These are phyloP conservation scores for Parochlus steinenii DNA, from an alignment of 2,888 invertebrate species.

Conservation along the genomic window DNA sequence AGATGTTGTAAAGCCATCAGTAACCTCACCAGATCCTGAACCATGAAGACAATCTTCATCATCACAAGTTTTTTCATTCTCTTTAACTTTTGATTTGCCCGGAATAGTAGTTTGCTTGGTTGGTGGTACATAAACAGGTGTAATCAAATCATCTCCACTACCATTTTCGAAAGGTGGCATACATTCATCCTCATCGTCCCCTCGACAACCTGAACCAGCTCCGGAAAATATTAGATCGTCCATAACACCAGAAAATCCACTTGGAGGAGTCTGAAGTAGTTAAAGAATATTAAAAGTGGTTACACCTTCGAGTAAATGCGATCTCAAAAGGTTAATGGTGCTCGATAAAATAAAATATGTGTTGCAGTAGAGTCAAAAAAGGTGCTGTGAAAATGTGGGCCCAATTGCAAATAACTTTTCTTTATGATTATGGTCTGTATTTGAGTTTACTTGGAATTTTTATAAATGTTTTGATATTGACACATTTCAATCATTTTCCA, in stretches of 20 bases:
- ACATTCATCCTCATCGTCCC: slow-evolving; percentile 87
- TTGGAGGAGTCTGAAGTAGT: slow-evolving; percentile 56
- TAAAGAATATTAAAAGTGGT: not conserved
- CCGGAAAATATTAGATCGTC: slow-evolving; percentile 88
- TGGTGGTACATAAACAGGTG: slow-evolving; percentile 78
- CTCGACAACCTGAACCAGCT: slow-evolving; percentile 78
- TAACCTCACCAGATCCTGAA: slow-evolving; percentile 58
- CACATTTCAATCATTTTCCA: not conserved
- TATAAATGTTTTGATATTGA: not conserved
- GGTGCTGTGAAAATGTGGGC: too few species aligned
- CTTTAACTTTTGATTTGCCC: slow-evolving; percentile 16
- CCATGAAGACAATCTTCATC: slow-evolving; percentile 78
- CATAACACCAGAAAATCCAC: slow-evolving; percentile 56
- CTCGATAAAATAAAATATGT: too few species aligned
- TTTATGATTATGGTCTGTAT: not conserved
- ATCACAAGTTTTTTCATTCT: slow-evolving; percentile 12
- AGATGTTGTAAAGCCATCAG: slow-evolving; percentile 39
- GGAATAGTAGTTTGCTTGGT: slow-evolving; percentile 49
- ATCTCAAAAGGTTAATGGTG: too few species aligned
- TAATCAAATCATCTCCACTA: slow-evolving; percentile 82
- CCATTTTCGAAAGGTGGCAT: slow-evolving; percentile 66
- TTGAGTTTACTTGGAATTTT: not conserved
- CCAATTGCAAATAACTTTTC: not conserved
- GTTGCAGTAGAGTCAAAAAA: too few species aligned
- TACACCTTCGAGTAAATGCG: not conserved